Evolutionary conservation across 2,113 vertebrate genomes (phyloP).

Genomic region (Panthera uncia): DNA sequence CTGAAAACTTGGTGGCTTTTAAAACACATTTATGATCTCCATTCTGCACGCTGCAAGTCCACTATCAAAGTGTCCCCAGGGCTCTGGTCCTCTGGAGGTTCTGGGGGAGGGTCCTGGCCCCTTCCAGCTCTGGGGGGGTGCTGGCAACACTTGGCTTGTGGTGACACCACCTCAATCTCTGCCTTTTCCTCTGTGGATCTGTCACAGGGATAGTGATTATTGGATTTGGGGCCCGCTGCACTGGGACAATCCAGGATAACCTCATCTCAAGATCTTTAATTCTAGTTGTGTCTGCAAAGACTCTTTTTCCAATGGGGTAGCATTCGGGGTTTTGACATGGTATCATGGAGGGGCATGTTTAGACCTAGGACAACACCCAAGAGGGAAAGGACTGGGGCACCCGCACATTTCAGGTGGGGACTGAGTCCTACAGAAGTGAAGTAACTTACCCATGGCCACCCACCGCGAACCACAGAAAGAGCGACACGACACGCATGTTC

Average conservation of each 20-base stretch:
- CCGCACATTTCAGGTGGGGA: too few species aligned
- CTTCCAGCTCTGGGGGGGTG: rapidly evolving
- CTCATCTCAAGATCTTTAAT: neutral
- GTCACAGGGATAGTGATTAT: neutral
- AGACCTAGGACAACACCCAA: rapidly evolving
- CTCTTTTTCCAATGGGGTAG: rapidly evolving
- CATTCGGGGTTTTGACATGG: rapidly evolving
- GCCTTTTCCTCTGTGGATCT: neutral
- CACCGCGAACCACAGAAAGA: rapidly evolving
- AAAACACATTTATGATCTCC: neutral
- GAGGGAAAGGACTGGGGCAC: rapidly evolving
- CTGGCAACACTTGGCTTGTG: neutral
- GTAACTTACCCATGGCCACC: neutral
- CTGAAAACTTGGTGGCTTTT: neutral
- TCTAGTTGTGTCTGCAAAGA: neutral
- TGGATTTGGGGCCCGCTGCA: neutral
- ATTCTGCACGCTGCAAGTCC: neutral
- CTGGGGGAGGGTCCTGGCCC: neutral
- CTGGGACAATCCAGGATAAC: rapidly evolving
- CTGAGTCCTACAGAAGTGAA: neutral
- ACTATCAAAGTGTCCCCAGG: rapidly evolving
- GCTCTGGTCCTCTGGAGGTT: neutral
- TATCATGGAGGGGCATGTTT: neutral
- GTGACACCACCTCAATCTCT: rapidly evolving
- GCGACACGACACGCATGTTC: rapidly evolving